Conservation (phyloP, 2,113 vertebrate genomes). For the Noctilio leporinus region DNA sequence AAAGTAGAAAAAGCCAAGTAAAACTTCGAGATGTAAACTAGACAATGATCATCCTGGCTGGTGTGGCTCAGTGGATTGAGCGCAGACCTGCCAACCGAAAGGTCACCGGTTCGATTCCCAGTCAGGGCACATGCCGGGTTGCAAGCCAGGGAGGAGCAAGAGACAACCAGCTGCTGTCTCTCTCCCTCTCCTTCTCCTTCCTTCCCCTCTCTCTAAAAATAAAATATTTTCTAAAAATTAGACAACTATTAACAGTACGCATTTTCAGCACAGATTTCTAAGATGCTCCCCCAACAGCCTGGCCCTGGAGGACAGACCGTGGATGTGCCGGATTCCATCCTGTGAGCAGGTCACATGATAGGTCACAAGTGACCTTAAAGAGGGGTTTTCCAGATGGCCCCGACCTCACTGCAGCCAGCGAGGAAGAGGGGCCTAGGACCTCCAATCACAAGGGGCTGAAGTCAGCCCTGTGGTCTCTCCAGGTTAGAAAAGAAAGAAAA, state of each 20-base stretch:
- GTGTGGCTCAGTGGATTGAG: too few species aligned
- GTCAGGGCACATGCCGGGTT: too few species aligned
- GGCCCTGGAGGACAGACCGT: too few species aligned
- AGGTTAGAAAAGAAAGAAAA: not conserved
- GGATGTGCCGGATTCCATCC: not conserved
- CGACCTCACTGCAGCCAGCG: not conserved
- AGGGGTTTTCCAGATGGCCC: not conserved
- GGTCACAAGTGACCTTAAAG: not conserved
- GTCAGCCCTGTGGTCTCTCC: not conserved
- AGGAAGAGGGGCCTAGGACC: not conserved
- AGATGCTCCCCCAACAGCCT: not conserved
- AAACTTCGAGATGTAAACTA: not conserved
- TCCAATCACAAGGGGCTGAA: not conserved
- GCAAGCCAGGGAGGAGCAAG: too few species aligned
- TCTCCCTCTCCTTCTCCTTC: too few species aligned
- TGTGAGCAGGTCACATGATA: accelerated
- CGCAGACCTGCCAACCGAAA: too few species aligned
- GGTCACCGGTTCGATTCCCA: too few species aligned
- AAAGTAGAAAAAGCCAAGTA: not conserved
- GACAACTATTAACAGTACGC: not conserved
- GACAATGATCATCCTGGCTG: too few species aligned
- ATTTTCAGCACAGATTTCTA: not conserved
- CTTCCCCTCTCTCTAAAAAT: too few species aligned
- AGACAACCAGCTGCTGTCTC: too few species aligned
- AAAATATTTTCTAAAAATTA: not conserved